Conservation (phyloP, 2,797 vertebrate genomes). For the Spinibarbus caldwelli region DNA sequence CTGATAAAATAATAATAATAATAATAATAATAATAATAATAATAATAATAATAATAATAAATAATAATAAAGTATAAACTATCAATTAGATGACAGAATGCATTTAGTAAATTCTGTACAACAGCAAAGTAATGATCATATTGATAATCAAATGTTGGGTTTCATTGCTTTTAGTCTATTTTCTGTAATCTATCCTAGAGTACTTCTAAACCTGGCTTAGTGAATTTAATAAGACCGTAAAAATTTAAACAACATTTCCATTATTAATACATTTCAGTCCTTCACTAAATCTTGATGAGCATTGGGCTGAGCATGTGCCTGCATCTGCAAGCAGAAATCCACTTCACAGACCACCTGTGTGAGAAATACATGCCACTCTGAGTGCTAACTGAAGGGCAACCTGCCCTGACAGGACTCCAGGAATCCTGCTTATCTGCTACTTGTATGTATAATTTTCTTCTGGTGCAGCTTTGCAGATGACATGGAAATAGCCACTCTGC, state of each 20-base stretch:
- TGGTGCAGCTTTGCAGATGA: not conserved
- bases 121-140: not conserved
- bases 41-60: no score
- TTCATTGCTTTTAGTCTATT: not conserved
- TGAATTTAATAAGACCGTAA: not conserved
- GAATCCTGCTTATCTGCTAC: conserved; percentile 24
- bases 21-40: no score
- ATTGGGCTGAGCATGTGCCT: not conserved
- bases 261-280: not conserved
- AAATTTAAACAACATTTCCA: not conserved
- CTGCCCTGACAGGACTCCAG: conserved; percentile 29
- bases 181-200: not conserved
- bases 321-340: not conserved
- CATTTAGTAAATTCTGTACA: not conserved
- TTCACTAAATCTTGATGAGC: not conserved
- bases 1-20: not conserved
- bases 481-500: conserved; percentile 24
- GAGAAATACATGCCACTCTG: not conserved
- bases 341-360: conserved; percentile 7
- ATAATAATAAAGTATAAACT: not conserved
- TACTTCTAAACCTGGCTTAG: not conserved
- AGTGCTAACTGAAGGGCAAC: conserved; percentile 8
- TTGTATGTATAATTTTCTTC: conserved; percentile 19
- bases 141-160: not conserved
- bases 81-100: not conserved